phyloP scores from a whole-genome alignment of 2,797 vertebrate species.

The Threskiornis aethiopicus region DNA sequence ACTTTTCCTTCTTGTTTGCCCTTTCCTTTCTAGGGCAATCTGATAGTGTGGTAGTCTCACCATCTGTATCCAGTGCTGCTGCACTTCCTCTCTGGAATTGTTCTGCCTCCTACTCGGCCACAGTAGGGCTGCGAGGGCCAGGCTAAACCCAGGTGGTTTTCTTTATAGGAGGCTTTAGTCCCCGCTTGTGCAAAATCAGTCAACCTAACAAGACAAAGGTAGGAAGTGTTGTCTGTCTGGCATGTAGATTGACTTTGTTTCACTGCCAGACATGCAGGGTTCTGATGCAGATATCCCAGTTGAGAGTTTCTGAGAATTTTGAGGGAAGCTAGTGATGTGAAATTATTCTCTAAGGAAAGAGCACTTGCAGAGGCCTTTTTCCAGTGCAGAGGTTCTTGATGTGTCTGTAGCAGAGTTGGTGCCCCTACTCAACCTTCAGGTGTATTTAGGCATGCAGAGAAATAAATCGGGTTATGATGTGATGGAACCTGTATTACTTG shows the following conservation, averaged over 20 bases:
- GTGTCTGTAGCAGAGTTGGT: background rate
- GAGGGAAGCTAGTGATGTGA: background rate
- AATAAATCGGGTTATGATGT: background rate
- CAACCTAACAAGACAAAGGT: background rate
- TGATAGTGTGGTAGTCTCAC: background rate
- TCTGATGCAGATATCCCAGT: background rate
- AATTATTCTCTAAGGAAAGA: background rate
- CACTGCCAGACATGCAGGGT: background rate
- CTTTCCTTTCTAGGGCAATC: background rate
- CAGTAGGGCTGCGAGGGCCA: background rate
- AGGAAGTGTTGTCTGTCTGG: background rate
- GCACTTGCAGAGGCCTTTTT: background rate
- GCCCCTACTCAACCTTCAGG: background rate
- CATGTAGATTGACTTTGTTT: background rate
- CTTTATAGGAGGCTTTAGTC: background rate
- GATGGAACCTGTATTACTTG: background rate
- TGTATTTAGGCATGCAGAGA: background rate
- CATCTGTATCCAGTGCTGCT: background rate
- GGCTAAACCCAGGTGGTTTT: background rate
- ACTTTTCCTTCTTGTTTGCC: background rate
- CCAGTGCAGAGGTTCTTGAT: background rate
- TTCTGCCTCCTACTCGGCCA: background rate
- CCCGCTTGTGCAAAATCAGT: background rate
- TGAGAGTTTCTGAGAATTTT: background rate
- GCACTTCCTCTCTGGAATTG: background rate